Evolutionary conservation across 2,797 vertebrate genomes (phyloP), one percentile per base, ranked within the genome.

Genomic region (Micromesistius poutassou): DNA sequence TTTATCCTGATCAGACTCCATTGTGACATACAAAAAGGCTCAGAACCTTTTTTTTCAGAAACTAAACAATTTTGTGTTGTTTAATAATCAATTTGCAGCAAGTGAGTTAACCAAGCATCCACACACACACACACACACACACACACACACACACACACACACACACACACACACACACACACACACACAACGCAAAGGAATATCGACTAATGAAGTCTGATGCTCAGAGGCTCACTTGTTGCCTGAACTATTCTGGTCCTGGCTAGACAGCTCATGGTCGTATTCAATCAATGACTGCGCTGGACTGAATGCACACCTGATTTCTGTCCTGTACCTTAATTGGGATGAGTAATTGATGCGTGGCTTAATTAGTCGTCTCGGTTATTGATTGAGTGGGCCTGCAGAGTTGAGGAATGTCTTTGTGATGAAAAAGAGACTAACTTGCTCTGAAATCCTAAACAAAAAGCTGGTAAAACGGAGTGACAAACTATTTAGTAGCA

Each of bases 281-380:
- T 75, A 72, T 68, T 93, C 91, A 72, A 91, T 92, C 76, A 36
- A 77, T 71, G 78, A 79, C 84, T 79, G 81, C 16, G 77, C 77
- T 6, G 46, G 78, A 84, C 74, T 78, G 62, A 8, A 77, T 33
- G 71, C 78, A 78, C 5, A 81, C 78, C 82, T 82, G 85, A 85
- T 88, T 89, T 88, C 76, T 82, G 74, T 80, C 79, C 82, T 75
- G 73, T 35, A 75, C 88, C 85, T 89, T 92, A 89, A 91, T 92
- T 91, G 83, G 89, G 87, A 91, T 89, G 90, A 89, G 83, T 78
- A 92, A 92, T 91, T 91, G 89, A 91, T 87, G 78, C 55, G 72
- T 19, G 76, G 84, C 79, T 87, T 90, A 88, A 92, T 91, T 91
- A 87, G 80, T 74, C 10, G 62, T 66, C 72, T 81, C 62, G 33